These are phyloP conservation scores for Prunella strophiata DNA, from an alignment of 2,797 vertebrate genomes.

Conservation along the genomic window DNA sequence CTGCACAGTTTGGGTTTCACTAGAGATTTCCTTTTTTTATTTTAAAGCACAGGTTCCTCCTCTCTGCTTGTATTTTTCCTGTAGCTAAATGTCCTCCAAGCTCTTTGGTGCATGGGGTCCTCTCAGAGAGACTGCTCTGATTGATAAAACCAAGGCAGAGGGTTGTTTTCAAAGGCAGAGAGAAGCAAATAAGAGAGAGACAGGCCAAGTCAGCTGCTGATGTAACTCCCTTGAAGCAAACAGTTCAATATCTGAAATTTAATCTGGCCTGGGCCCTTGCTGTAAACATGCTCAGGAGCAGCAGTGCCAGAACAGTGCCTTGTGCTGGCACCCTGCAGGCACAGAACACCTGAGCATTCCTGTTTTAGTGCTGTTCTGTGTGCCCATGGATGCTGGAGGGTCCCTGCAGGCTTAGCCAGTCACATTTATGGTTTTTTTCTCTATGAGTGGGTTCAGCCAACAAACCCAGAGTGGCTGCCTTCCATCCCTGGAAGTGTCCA, in stretches of 20 bases:
- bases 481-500: neutral
- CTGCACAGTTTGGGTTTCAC: conserved; percentile 26
- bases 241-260: conserved; percentile 20
- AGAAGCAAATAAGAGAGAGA: neutral
- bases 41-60: conserved; percentile 11
- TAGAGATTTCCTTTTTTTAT: conserved; percentile 2
- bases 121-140: neutral
- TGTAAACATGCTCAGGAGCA: neutral
- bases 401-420: neutral
- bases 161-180: neutral
- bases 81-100: neutral
- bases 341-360: neutral
- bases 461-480: neutral
- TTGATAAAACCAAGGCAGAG: neutral
- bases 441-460: neutral
- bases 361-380: neutral
- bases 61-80: neutral
- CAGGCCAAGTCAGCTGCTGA: neutral
- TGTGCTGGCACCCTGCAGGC: neutral
- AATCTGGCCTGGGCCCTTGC: neutral
- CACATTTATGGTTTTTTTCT: neutral
- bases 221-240: neutral
- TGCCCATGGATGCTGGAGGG: neutral
- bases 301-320: neutral
- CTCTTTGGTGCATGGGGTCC: neutral